Evolutionary conservation across 2,797 vertebrate genomes (phyloP).

Genomic region (Sebastes nivosus): DNA sequence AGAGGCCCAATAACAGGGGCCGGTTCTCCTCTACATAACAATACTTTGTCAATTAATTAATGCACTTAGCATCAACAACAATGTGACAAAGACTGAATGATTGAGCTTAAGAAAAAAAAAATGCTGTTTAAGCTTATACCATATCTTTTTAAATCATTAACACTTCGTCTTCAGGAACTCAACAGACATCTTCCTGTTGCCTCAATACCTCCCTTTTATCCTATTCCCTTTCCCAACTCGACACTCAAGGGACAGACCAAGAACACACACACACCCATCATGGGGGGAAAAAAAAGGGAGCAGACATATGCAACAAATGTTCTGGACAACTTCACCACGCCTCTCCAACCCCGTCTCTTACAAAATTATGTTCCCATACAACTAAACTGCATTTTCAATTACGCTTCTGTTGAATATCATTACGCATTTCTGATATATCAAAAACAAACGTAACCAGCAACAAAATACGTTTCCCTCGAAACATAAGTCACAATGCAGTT

Average conservation of each 20-base stretch:
- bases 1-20: constrained; percentile 51
- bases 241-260: not conserved
- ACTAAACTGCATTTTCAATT: not conserved
- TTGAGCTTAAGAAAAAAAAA: not conserved
- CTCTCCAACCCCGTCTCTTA: not conserved
- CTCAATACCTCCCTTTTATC: not conserved
- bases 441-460: too few species aligned
- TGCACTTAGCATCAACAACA: constrained; percentile 1
- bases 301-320: not conserved
- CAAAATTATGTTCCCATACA: not conserved
- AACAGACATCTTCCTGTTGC: not conserved
- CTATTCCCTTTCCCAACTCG: not conserved
- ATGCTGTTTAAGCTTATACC: not conserved
- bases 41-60: constrained; percentile 10
- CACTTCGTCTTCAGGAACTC: not conserved
- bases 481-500: too few species aligned
- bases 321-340: not conserved
- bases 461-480: too few species aligned
- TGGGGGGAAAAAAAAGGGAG: rapidly evolving
- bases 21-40: constrained; percentile 7
- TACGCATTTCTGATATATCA: too few species aligned
- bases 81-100: not conserved
- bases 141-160: not conserved
- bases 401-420: not conserved
- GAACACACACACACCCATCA: not conserved